A percentile compares a stretch with the other conserved stretches of the same genome.
Evolutionary conservation across 2,888 invertebrate species (phyloP).

Genomic region (Trichogramma dendrolimi): DNA sequence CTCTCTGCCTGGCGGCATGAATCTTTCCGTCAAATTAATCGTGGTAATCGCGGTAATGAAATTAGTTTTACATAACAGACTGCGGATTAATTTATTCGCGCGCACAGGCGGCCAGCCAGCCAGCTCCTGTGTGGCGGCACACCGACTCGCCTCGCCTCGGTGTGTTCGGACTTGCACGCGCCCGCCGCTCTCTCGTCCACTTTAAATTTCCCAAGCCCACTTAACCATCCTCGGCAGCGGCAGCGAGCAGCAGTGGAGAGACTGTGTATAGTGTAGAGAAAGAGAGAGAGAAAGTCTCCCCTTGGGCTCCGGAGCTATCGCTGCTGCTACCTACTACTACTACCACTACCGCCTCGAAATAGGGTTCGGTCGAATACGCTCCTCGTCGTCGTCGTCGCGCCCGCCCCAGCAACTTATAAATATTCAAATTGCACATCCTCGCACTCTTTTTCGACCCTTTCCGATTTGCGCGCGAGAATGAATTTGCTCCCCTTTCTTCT

Average conservation of each 20-base stretch:
- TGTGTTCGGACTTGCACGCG: too few relatives aligned
- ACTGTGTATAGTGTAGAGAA: too few relatives aligned
- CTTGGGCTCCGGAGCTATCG: neutral
- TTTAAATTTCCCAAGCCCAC: constrained; percentile 11
- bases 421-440: constrained; percentile 35
- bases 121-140: too few relatives aligned
- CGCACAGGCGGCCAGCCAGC: neutral
- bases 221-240: neutral
- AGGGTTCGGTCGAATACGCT: neutral
- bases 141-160: too few relatives aligned
- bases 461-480: constrained; percentile 34
- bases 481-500: constrained; percentile 31
- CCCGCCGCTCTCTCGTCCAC: neutral
- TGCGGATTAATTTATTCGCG: constrained; percentile 23
- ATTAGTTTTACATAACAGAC: constrained; percentile 28
- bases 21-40: constrained; percentile 22
- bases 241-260: too few relatives aligned
- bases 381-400: neutral
- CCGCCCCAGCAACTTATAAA: constrained; percentile 35
- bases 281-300: neutral
- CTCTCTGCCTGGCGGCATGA: neutral
- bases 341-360: neutral
- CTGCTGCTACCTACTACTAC: neutral
- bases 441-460: constrained; percentile 28
- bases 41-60: constrained; percentile 23